Percentiles rank a stretch among this genome's conserved stretches.
Conservation (phyloP, 2,113 vertebrate species). For the Cygnus atratus region DNA sequence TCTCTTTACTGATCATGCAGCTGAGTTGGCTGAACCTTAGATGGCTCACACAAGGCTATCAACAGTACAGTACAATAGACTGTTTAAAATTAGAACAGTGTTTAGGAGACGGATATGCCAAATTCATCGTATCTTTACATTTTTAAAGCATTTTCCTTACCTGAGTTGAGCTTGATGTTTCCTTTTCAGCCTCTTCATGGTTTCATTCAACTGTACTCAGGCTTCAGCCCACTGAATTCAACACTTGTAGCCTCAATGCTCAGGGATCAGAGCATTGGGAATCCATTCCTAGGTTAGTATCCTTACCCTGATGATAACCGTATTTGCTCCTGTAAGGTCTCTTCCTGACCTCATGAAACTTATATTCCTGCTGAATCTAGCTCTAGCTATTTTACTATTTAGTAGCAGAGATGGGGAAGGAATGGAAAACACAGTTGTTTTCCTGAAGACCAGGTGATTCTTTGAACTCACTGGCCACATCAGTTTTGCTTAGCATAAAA, state of each 20-base stretch:
- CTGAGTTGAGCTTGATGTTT: not conserved
- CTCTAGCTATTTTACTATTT: not conserved
- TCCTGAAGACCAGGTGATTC: not conserved
- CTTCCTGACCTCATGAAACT: not conserved
- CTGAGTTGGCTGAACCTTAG: conserved; percentile 76
- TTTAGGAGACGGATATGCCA: not conserved
- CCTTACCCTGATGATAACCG: not conserved
- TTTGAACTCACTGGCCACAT: not conserved
- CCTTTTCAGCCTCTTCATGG: not conserved
- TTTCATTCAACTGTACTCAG: not conserved
- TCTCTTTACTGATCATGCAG: conserved; percentile 68
- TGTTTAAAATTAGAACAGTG: conserved; percentile 54
- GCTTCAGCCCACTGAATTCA: not conserved
- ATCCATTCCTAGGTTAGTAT: not conserved
- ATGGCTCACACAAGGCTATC: conserved; percentile 68
- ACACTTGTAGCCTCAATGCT: not conserved
- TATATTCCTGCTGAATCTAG: not conserved
- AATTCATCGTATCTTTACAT: conserved; percentile 12
- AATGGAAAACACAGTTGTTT: not conserved
- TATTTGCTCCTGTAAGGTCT: not conserved
- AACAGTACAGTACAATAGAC: conserved; percentile 50
- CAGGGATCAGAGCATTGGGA: not conserved
- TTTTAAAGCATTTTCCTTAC: conserved; percentile 1
- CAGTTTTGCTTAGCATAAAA: not conserved
- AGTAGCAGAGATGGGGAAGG: not conserved